These are phyloP conservation scores for Rhagonycha lutea DNA, from an alignment of 2,888 invertebrate species.

Conservation along the genomic window DNA sequence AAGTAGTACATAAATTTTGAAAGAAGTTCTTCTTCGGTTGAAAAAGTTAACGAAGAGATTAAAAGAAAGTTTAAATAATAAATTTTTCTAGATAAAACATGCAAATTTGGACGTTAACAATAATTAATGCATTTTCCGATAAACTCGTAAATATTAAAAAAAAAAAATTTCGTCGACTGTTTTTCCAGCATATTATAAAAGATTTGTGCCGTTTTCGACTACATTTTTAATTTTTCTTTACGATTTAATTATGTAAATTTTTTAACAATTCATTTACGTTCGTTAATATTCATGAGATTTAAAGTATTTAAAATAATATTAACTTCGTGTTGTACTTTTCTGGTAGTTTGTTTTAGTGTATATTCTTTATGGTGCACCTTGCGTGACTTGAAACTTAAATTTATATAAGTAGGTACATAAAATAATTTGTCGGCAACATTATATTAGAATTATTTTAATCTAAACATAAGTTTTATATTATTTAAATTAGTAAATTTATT, in stretches of 20 bases:
- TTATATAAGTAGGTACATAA: slow-evolving; percentile 10
- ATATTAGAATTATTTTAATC: not conserved
- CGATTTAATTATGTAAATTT: slow-evolving; percentile 24
- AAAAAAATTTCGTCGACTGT: not conserved
- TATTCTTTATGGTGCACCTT: slow-evolving; percentile 6
- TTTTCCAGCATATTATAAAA: not conserved
- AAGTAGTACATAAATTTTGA: slow-evolving; percentile 22
- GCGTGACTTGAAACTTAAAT: slow-evolving; percentile 16
- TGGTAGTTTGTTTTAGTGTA: slow-evolving; percentile 11
- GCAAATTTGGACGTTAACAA: slow-evolving; percentile 3
- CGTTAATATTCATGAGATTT: slow-evolving; percentile 23
- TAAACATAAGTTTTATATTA: not conserved
- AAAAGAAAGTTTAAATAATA: slow-evolving; percentile 5
- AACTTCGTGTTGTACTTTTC: slow-evolving; percentile 22
- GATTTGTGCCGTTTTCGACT: slow-evolving; percentile 9
- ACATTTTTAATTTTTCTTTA: slow-evolving; percentile 15
- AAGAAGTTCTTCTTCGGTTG: slow-evolving; percentile 9
- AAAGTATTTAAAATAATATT: slow-evolving; percentile 25
- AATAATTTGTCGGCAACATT: slow-evolving; percentile 14
- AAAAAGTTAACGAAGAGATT: not conserved
- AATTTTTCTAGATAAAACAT: slow-evolving; percentile 3
- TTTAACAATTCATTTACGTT: slow-evolving; percentile 23
- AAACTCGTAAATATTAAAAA: not conserved
- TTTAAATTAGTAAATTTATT: not conserved
- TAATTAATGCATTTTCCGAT: slow-evolving; percentile 1